Percentiles rank a stretch among this genome's conserved stretches.
Conservation (phyloP, 2,888 invertebrate genomes). For the Cataglyphis cursor region DNA sequence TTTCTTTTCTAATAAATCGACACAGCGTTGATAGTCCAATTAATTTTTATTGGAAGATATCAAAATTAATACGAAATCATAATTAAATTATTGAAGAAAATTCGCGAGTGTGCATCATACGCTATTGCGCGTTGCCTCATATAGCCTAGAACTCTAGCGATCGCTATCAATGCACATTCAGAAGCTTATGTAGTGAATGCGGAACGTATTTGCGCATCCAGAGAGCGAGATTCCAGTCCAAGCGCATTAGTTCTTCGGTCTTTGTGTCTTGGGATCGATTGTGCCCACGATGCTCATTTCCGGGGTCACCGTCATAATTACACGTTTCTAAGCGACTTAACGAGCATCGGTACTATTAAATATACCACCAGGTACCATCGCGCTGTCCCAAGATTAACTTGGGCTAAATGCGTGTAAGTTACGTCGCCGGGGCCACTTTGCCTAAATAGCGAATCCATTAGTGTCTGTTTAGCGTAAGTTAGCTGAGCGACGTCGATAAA, state of each 20-base stretch:
- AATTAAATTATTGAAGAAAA: conserved; percentile 7
- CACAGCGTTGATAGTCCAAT: background rate
- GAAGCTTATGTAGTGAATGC: conserved; percentile 21
- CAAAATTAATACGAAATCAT: background rate
- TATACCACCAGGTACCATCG: conserved; percentile 63
- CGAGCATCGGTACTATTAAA: conserved; percentile 70
- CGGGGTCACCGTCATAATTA: conserved; percentile 76
- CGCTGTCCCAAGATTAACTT: conserved; percentile 64
- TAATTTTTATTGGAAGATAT: conserved; percentile 22
- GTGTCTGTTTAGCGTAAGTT: conserved; percentile 30
- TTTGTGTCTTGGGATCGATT: conserved; percentile 46
- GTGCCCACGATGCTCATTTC: conserved; percentile 68
- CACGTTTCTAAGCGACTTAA: conserved; percentile 73
- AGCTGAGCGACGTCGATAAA: conserved; percentile 21
- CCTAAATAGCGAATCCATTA: conserved; percentile 56
- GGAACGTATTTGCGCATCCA: background rate
- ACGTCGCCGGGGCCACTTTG: conserved; percentile 41
- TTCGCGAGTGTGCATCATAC: background rate
- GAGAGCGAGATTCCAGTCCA: conserved; percentile 20
- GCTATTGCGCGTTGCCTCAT: background rate
- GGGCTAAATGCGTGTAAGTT: conserved; percentile 59
- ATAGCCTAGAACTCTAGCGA: background rate
- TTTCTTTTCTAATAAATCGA: conserved; percentile 16
- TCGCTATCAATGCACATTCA: conserved; percentile 20
- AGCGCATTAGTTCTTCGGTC: conserved; percentile 43